Evolutionary conservation across 2,113 vertebrate species (phyloP), one percentile per base, ranked within the genome.

Genomic region (Thomomys bottae): DNA sequence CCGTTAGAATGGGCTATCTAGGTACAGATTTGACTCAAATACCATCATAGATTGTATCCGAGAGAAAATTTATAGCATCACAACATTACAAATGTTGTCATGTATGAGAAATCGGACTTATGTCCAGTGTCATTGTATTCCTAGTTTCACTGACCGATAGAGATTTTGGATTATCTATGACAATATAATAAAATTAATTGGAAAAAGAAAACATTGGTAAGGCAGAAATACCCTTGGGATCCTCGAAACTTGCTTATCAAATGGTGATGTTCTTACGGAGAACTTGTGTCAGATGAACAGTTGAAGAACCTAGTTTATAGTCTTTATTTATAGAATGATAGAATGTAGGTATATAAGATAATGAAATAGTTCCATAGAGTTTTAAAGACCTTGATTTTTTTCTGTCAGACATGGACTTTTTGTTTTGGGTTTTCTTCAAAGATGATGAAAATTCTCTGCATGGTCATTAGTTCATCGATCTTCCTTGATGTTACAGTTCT

Each of bases 401-500:
- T 86, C 20, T 73, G 26, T 20, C 18, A 23, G 28, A 80, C 18
- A 59, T 64, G 28, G 32, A 40, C 30, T 67, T 76, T 63, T 75
- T 80, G 34, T 64, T 72, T 88, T 91, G 63, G 11, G 32, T 72
- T 81, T 88, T 12, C 21, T 77, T 88, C 87, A 59, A 76, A 71
- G 8, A 61, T 71, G 40, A 45, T 66, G 18, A 66, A 24, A 32
- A 63, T 86, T 92, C 38, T 68, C 6, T 80, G 21, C 14, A 23
- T 12, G 15, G 28, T 42, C 38, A 28, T 1, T 36, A 45, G 30
- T 28, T 88, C 36, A 71, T 59, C 82, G 73, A 54, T 90, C 26
- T 23, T 72, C 34, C 15, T 80, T 76, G 64, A 32, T 93, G 45
- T 86, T 92, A 17, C 15, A 78, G 88, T 93, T 92, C 77, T 88